These are phyloP conservation scores for Papilio demoleus DNA, from an alignment of 2,888 invertebrate genomes.

Conservation along the genomic window DNA sequence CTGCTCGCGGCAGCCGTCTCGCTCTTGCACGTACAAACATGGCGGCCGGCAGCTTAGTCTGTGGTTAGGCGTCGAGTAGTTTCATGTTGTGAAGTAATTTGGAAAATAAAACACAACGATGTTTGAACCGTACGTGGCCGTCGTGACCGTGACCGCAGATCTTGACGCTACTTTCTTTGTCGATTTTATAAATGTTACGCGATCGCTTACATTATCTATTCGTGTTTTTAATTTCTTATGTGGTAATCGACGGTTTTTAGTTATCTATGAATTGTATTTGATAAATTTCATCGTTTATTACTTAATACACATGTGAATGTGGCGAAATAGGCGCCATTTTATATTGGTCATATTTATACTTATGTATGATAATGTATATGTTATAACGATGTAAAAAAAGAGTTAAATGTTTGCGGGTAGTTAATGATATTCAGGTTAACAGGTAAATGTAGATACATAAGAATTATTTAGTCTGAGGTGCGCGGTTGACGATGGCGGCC, in stretches of 20 bases:
- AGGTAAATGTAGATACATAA: slow-evolving; percentile 46
- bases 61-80: slow-evolving; percentile 50
- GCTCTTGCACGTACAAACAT: slow-evolving; percentile 55
- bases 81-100: slow-evolving; percentile 72
- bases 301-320: background rate
- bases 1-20: slow-evolving; percentile 66
- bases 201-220: slow-evolving; percentile 26
- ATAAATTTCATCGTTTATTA: slow-evolving; percentile 2
- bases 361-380: too few species aligned
- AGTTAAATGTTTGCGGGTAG: background rate
- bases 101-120: slow-evolving; percentile 74
- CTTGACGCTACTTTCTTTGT: slow-evolving; percentile 72
- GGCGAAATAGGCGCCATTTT: slow-evolving; percentile 4
- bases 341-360: background rate
- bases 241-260: slow-evolving; percentile 1
- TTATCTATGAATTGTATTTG: slow-evolving; percentile 5
- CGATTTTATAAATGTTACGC: slow-evolving; percentile 44
- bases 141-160: slow-evolving; percentile 78
- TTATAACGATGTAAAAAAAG: background rate
- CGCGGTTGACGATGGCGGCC: slow-evolving; percentile 51
- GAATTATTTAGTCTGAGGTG: slow-evolving; percentile 44
- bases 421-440: slow-evolving; percentile 25
- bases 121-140: slow-evolving; percentile 65
- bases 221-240: slow-evolving; percentile 12
- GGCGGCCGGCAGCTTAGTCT: slow-evolving; percentile 45